phyloP scores from a whole-genome alignment of 2,113 vertebrate species.

The Trochalopteron elliotii region DNA sequence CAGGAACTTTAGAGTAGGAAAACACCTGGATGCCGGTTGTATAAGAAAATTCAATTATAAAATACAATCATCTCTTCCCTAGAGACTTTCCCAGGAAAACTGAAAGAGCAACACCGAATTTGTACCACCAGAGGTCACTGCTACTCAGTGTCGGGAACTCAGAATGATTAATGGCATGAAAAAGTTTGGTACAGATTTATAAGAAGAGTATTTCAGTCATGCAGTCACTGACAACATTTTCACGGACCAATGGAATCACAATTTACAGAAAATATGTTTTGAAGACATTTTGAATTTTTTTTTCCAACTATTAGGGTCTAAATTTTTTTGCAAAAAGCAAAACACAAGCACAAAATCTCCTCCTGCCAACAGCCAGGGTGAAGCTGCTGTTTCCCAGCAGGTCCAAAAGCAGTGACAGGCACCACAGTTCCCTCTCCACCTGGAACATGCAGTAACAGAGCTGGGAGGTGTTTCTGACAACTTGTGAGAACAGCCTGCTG shows the following conservation, averaged over 20 bases:
- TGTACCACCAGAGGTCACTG: conserved; percentile 61
- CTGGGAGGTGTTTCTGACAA: not conserved
- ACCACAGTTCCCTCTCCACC: not conserved
- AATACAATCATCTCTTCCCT: not conserved
- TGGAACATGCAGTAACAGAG: not conserved
- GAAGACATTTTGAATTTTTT: not conserved
- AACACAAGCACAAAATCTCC: not conserved
- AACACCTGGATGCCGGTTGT: not conserved
- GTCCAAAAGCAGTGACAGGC: not conserved
- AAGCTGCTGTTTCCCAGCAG: not conserved
- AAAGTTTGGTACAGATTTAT: not conserved
- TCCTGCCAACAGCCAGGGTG: not conserved
- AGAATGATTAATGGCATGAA: not conserved
- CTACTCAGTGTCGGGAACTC: not conserved
- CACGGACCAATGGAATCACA: not conserved
- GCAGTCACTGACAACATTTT: not conserved
- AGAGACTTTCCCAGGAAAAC: not conserved
- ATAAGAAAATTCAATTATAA: not conserved
- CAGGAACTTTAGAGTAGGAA: not conserved
- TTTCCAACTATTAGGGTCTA: not conserved
- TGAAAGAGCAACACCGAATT: not conserved
- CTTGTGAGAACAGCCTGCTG: not conserved
- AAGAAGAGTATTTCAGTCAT: not conserved
- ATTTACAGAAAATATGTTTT: not conserved
- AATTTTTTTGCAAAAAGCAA: not conserved